Percentiles rank a stretch among this genome's conserved stretches.
Evolutionary conservation across 1,140 invertebrate species (phyloP).

Genomic region (Magallana ariakensis): DNA sequence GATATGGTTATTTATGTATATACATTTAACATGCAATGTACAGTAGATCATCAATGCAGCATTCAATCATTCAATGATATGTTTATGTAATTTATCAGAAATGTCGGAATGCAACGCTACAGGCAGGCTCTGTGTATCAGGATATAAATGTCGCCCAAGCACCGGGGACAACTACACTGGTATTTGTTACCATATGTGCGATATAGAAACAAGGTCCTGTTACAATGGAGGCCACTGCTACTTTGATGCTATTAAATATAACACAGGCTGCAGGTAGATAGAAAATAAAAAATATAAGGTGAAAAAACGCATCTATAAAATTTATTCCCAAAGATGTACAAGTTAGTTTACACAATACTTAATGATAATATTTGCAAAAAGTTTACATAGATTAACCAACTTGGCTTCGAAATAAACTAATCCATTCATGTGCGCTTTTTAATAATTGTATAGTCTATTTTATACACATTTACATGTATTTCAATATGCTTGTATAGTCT

Average conservation of each 20-base stretch:
- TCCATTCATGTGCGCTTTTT: background rate
- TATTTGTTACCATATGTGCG: background rate
- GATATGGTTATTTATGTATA: too few relatives aligned
- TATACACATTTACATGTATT: too few relatives aligned
- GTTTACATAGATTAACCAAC: too few relatives aligned
- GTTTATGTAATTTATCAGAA: too few relatives aligned
- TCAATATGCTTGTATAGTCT: background rate
- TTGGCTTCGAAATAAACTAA: background rate
- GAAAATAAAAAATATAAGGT: background rate
- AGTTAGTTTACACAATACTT: background rate
- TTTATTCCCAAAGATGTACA: background rate
- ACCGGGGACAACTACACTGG: background rate
- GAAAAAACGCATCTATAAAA: too few relatives aligned
- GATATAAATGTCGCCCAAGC: background rate
- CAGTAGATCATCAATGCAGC: too few relatives aligned
- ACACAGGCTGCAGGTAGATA: background rate
- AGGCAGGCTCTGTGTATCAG: background rate
- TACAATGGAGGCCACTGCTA: background rate
- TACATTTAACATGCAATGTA: too few relatives aligned
- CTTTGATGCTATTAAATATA: background rate
- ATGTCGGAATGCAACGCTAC: background rate
- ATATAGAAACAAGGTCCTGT: background rate
- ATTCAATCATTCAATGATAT: too few relatives aligned
- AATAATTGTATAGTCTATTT: too few relatives aligned
- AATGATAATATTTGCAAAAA: background rate